Base-by-base conservation (phyloP, 2,113 vertebrate genomes). In the Podilymbus podiceps region DNA sequence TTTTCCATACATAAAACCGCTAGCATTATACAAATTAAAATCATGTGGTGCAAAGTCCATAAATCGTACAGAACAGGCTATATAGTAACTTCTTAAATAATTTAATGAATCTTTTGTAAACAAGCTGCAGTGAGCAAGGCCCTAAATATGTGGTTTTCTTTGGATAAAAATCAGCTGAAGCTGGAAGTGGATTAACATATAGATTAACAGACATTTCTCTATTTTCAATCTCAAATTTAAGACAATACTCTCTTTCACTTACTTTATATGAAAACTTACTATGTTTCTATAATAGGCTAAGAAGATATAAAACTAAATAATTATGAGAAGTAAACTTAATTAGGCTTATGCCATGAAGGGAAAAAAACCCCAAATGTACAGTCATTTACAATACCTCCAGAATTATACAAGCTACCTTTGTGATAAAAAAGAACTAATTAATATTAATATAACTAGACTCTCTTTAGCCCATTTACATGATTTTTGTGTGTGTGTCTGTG, bases 311-410 rank as follows among this genome's bases (percentile, higher is more conserved):
- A 92, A 86, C 16, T 73, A 93, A 87, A 79, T 73, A 88, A 80
- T 80, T 92, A 55, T 42, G 80, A 94, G 91, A 93, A 93, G 52
- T 84, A 87, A 69, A n/a, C 40, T 59, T 94, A 89, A 83, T 96
- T 90, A 93, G 25, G 33, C 46, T 92, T 73, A 77, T 50, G n/a
- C 31, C 4, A 3, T 85, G 89, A 59, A 24, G 44, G 50, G 62
- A 82, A 93, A 89, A 94, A 33, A 2, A n/a, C n/a, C n/a, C n/a
- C n/a, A n/a, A n/a, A n/a, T n/a, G n/a, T 0, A 7, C 19, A 79
- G 9, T 76, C 38, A 59, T 56, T 95, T 92, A 52, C 23, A 69
- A 33, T 66, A 88, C 12, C 10, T 81, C 19, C 4, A 58, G 49
- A 93, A 52, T 84, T 92, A 60, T 72, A 33, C 85, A 21, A 88